Base-by-base conservation (phyloP, 2,888 invertebrate species). In the Stictocephala bisonia region DNA sequence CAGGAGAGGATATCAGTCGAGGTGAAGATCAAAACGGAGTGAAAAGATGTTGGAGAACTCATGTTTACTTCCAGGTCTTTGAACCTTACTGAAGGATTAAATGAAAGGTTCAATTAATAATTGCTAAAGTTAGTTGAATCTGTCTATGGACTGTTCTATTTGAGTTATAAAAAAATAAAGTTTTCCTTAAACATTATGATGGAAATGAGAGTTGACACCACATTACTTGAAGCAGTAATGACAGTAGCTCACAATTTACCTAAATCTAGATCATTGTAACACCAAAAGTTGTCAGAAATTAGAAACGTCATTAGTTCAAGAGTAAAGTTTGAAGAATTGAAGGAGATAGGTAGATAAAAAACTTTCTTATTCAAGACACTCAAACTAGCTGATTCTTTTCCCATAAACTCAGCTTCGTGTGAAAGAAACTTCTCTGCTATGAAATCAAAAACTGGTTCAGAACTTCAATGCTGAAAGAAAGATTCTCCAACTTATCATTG, bases 51-150 rank as follows among this genome's bases (percentile, higher is more conserved):
- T 44, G 44, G 44, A 6, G 44, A 44, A 44, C 15, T 44, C 6
- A 44, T 6, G 44, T 58, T 58, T 58, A 58, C 29, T 58, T 27
- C 27, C 24, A 58, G 29, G 58, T 58, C 58, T 29, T 58, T 29
- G 58, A 58, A 15, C 15, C 18, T 44, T 15, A 11, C 18, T 3
- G 44, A 44, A 44, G 15, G 13, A 15, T 29, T 3, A n/a, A 20
- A 58, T 58, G 27, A 27, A 58, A 58, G 58, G 27, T 58, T 58
- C 27, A 24, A 58, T 58, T 24, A 58, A 58, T 24, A 58, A 26
- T 58, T n/a, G 18, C 58, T 58, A 58, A 58, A 58, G 58, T 58
- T 58, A 58, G 26, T 29, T 58, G 58, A 58, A 58, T 11, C 58
- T 24, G 29, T 44, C 9, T n/a, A 44, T 44, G 44, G n/a, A 44